Conservation (phyloP, 2,888 invertebrate species). For the Dichetophora obliterata region DNA sequence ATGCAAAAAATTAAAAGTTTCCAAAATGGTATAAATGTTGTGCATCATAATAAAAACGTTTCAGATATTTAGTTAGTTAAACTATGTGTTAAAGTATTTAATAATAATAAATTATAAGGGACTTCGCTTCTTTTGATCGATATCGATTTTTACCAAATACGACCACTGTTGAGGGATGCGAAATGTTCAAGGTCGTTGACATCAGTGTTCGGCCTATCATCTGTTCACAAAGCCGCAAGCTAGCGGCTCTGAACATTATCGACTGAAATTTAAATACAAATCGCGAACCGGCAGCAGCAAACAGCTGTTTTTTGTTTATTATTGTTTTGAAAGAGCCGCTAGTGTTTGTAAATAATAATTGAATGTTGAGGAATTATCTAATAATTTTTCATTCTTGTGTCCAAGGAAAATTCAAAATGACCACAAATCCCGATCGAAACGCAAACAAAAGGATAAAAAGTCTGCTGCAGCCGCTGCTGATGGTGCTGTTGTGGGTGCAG, state of each 20-base stretch:
- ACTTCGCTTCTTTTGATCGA: background rate
- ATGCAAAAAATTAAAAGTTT: too few relatives aligned
- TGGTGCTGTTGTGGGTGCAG: constrained; percentile 46
- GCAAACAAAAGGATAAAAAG: constrained; percentile 66
- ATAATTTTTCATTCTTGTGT: constrained; percentile 32
- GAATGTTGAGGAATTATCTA: background rate
- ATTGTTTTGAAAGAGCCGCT: constrained; percentile 20
- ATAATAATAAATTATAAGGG: background rate
- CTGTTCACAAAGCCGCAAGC: constrained; percentile 39
- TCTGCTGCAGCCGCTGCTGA: constrained; percentile 53
- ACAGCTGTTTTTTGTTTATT: constrained; percentile 39
- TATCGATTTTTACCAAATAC: constrained; percentile 41
- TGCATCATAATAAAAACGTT: too few relatives aligned
- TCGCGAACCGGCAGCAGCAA: background rate
- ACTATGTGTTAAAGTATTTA: constrained; percentile 19
- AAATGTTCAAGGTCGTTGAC: constrained; percentile 48
- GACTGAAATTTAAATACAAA: constrained; percentile 35
- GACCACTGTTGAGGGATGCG: constrained; percentile 54
- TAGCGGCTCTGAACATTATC: constrained; percentile 11
- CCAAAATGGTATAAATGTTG: too few relatives aligned
- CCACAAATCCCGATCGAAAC: constrained; percentile 61
- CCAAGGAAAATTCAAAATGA: constrained; percentile 64
- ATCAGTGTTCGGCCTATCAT: constrained; percentile 9
- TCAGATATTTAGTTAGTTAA: background rate
- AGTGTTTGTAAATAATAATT: background rate